phyloP scores from a whole-genome alignment of 2,888 invertebrate species.

The Chromoteleia sp. region DNA sequence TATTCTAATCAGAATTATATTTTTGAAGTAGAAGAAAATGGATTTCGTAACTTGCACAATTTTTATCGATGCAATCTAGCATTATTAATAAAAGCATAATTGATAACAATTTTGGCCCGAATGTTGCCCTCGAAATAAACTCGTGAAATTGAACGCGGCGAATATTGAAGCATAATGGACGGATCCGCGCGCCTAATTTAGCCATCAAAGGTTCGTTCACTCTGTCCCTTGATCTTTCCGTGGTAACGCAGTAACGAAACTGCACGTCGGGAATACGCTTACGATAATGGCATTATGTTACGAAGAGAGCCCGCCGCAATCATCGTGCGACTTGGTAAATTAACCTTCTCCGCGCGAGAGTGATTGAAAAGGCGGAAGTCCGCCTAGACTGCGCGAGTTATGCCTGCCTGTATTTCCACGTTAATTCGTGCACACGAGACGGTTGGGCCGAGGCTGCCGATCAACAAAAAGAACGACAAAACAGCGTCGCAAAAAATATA shows the following conservation, averaged over 20 bases:
- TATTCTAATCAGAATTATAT: too few species aligned
- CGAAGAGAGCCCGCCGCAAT: conserved; percentile 28
- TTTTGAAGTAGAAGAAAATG: too few species aligned
- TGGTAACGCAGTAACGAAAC: conserved; percentile 4
- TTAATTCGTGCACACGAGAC: conserved; percentile 30
- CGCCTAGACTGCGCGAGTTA: conserved; percentile 44
- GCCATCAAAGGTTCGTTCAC: conserved; percentile 45
- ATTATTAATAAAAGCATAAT: not conserved
- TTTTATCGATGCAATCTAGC: too few species aligned
- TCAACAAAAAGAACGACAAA: conserved; percentile 1
- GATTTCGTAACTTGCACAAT: too few species aligned
- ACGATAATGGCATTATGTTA: conserved; percentile 35
- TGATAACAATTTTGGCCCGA: conserved; percentile 17
- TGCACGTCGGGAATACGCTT: conserved; percentile 34
- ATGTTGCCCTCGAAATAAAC: conserved; percentile 14
- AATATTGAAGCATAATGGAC: conserved; percentile 36
- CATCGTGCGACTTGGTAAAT: conserved; percentile 53
- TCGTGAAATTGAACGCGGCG: conserved; percentile 3
- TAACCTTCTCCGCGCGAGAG: conserved; percentile 39
- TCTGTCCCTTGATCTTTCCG: conserved; percentile 38
- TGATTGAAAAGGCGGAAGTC: conserved; percentile 62
- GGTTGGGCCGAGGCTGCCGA: conserved; percentile 2
- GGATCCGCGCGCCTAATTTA: conserved; percentile 37
- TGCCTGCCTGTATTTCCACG: conserved; percentile 29
- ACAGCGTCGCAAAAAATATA: not conserved